Evolutionary conservation across 64 coral and sea anemone species (phyloP).

Genomic region (Cladopsammia gracilis): DNA sequence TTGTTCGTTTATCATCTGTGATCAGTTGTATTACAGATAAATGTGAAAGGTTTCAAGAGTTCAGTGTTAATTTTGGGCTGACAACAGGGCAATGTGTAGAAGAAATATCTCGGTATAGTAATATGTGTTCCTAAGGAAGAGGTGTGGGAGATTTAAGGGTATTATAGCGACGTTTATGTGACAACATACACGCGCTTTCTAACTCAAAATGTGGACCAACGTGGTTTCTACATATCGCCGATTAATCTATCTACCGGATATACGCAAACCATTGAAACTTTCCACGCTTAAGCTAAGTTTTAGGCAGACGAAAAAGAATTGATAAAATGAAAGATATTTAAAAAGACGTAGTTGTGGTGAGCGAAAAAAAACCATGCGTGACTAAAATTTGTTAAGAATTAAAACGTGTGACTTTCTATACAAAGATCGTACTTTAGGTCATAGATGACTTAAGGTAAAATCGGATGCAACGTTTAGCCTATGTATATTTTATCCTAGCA

Average conservation of each 20-base stretch:
- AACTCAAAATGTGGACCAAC: no score
- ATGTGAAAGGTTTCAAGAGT: conserved; percentile 3
- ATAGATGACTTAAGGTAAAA: neutral
- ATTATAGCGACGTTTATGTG: neutral
- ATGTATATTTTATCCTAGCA: conserved; percentile 24
- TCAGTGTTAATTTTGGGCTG: neutral
- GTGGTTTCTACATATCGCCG: neutral
- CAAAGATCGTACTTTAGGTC: neutral
- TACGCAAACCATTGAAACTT: neutral
- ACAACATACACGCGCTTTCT: neutral
- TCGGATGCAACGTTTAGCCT: conserved; percentile 15
- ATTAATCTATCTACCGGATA: neutral
- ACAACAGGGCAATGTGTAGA: neutral
- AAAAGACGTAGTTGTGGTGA: neutral
- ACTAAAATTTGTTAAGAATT: neutral
- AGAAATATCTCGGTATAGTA: neutral
- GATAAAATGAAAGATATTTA: neutral
- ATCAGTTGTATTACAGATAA: neutral
- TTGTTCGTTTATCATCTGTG: neutral
- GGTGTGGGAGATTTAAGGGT: neutral
- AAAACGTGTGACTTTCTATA: neutral
- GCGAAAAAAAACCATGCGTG: neutral
- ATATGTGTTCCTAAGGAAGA: neutral
- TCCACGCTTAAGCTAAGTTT: neutral
- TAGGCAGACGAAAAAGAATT: neutral